A percentile compares a stretch with the other conserved stretches of the same genome.
Evolutionary conservation across 2,113 vertebrate genomes (phyloP).

Genomic region (Sardina pilchardus): DNA sequence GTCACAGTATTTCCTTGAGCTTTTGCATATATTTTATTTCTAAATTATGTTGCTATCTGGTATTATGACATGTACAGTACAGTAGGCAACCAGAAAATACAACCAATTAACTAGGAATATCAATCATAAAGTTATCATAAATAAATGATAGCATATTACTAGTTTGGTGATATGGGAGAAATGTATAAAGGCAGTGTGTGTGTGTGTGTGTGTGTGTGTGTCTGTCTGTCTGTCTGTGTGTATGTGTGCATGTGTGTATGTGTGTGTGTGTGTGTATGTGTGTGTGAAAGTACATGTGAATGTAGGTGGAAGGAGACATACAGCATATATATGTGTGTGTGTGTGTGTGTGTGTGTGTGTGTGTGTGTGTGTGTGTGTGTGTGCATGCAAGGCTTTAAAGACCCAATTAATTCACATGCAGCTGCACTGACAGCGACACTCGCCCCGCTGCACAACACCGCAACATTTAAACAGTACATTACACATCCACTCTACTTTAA

Average conservation of each 20-base stretch:
- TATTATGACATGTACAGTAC: background rate
- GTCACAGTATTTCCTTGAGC: background rate
- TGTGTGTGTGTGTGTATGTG: background rate
- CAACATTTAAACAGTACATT: background rate
- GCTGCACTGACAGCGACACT: background rate
- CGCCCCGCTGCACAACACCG: background rate
- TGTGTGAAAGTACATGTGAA: background rate
- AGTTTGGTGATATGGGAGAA: background rate
- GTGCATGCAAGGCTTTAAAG: background rate
- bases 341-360: background rate
- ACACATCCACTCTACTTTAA: background rate
- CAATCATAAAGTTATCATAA: background rate
- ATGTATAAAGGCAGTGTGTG: background rate
- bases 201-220: background rate
- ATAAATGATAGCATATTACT: background rate
- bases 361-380: background rate
- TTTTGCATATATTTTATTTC: background rate
- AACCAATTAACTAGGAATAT: background rate
- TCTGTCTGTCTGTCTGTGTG: background rate
- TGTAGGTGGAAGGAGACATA: no score
- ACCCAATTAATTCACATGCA: background rate
- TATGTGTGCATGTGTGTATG: background rate
- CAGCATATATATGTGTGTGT: background rate
- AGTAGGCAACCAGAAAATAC: no score
- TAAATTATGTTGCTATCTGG: background rate